phyloP scores from a whole-genome alignment of 2,888 invertebrate species.

The Timandra comae region DNA sequence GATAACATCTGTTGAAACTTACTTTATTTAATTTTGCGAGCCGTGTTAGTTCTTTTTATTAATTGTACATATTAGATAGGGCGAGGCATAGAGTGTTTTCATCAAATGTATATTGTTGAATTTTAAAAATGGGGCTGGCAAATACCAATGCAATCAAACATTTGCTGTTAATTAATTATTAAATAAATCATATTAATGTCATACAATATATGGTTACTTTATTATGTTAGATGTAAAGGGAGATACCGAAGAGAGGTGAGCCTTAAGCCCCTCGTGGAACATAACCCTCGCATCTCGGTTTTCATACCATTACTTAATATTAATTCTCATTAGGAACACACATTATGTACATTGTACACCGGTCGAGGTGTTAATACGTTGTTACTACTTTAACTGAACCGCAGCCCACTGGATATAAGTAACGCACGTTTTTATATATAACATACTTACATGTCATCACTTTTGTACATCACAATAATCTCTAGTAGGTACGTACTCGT shows the following conservation, averaged over 20 bases:
- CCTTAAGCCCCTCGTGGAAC: constrained; percentile 29
- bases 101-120: constrained; percentile 62
- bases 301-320: constrained; percentile 31
- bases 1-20: constrained; percentile 27
- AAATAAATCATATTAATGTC: constrained; percentile 36
- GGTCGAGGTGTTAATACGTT: no score
- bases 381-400: no score
- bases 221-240: not conserved
- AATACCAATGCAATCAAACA: constrained; percentile 56
- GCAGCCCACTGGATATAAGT: no score
- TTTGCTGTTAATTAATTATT: constrained; percentile 47
- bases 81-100: constrained; percentile 60
- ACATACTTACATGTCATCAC: no score
- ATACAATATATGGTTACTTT: constrained; percentile 51
- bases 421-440: no score
- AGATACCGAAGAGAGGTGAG: constrained; percentile 2
- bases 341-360: no score
- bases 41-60: constrained; percentile 62
- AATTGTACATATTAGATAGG: constrained; percentile 71
- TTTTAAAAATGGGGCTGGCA: constrained; percentile 49
- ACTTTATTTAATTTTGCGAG: constrained; percentile 66
- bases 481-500: no score
- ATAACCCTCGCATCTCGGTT: constrained; percentile 50
- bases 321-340: constrained; percentile 40
- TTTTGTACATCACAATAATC: no score